phyloP scores from a whole-genome alignment of 2,888 invertebrate genomes.

The Lithosia quadra region DNA sequence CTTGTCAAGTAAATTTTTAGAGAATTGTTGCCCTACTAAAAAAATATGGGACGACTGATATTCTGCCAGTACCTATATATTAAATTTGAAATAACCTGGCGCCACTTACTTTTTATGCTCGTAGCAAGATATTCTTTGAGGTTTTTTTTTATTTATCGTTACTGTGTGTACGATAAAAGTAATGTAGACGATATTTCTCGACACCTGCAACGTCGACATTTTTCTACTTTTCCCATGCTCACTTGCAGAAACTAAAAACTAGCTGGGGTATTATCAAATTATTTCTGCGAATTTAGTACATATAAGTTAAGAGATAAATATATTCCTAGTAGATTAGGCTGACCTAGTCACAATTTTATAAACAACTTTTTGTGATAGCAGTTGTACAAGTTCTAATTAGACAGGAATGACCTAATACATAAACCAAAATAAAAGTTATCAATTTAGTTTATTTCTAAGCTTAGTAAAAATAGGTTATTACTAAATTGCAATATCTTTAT shows the following conservation, averaged over 20 bases:
- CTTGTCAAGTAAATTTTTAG: not conserved
- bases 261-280: not conserved
- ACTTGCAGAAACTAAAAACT: not conserved
- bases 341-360: not conserved
- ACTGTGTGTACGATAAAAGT: not conserved
- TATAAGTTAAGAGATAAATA: too few species aligned
- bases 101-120: not conserved
- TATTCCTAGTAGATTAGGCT: not conserved
- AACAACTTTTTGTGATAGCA: not conserved
- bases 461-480: conserved; percentile 42
- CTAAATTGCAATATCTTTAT: conserved; percentile 49
- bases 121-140: not conserved
- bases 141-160: not conserved
- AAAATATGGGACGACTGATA: not conserved
- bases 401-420: conserved; percentile 7
- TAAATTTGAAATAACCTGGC: not conserved
- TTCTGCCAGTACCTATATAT: not conserved
- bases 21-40: not conserved
- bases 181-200: not conserved
- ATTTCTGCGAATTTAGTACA: not conserved
- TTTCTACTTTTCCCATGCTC: not conserved
- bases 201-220: not conserved
- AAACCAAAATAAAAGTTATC: conserved; percentile 29
- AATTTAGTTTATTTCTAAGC: conserved; percentile 27
- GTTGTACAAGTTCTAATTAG: not conserved